Base-by-base conservation (phyloP, 1,140 invertebrate species). In the Idris sp. region DNA sequence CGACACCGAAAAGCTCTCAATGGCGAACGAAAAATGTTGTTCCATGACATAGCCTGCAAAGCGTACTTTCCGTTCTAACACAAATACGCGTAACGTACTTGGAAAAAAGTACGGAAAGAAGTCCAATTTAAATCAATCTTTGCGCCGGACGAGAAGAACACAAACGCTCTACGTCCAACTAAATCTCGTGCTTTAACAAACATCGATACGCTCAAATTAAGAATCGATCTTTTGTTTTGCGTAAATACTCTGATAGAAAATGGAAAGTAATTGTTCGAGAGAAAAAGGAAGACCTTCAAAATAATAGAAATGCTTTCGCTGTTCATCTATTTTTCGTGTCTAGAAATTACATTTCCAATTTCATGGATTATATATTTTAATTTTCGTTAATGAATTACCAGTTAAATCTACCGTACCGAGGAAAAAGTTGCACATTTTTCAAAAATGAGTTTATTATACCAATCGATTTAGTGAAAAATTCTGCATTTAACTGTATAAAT, bases 1-100 rank as follows among this genome's bases (percentile, higher is more conserved):
- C 61, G 54, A 76, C 67, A 67, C 67, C 67, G 56, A 76, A 76
- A 76, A 76, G 74, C 74, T 76, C 74, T 76, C 74, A 76, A 76
- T 76, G 54, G 65, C 53, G 48, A 76, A 56, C 65, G 73, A 71
- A 53, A 71, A 73, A 64, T 59, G 65, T 69, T 69, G 69, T 59
- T 59, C 33, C 59, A 44, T 53, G 61, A 54, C 61, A 56, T 16
- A 30, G 62, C 25, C 35, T 56, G 49, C 56, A 58, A 65, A 51
- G 15, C 35, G 62, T 43, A 51, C 41, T 68, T 62, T 68, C 38
- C 26, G 36, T 44, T 61, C 15, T 14, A 49, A 64, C 64, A 64
- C 43, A 49, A 58, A 54, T 64, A 35, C 48, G 41, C 49, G 48
- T 11, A 6, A 31, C 53, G 38, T 58, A 61, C 54, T 31, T 36